A percentile compares a stretch with the other conserved stretches of the same genome.
phyloP scores from a whole-genome alignment of 2,888 invertebrate species.

The Chymomyza amoena region DNA sequence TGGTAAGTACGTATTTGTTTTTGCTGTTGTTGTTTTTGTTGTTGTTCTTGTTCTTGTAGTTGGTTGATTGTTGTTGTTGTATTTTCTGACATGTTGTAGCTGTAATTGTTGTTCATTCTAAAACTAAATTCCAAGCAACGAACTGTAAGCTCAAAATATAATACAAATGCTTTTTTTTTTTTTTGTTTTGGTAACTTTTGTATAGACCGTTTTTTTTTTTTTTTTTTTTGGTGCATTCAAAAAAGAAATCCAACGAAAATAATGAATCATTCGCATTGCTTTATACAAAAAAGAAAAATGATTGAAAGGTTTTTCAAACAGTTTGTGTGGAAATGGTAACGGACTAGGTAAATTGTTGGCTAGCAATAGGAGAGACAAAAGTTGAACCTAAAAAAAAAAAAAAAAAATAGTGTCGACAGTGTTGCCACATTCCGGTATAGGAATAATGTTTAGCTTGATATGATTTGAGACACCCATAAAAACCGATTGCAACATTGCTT shows the following conservation, averaged over 20 bases:
- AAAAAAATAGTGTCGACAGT: conserved; percentile 12
- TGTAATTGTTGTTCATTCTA: conserved; percentile 29
- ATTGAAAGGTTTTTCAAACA: conserved; percentile 2
- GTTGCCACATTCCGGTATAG: neutral
- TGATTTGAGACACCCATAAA: neutral
- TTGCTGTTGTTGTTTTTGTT: conserved; percentile 32
- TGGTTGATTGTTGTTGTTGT: conserved; percentile 31
- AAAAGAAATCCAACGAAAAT: conserved; percentile 20
- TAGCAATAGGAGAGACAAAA: conserved; percentile 29
- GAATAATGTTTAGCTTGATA: conserved; percentile 7
- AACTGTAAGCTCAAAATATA: conserved; percentile 47
- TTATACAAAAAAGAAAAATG: conserved; percentile 39
- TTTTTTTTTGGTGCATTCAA: conserved; percentile 1
- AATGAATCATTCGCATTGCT: conserved; percentile 19
- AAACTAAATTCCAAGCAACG: conserved; percentile 69
- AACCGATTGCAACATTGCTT: too few relatives aligned
- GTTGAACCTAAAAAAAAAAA: conserved; percentile 8
- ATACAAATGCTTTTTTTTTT: conserved; percentile 27
- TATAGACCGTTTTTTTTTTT: conserved; percentile 36
- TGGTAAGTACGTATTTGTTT: conserved; percentile 66
- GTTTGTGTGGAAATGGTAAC: neutral
- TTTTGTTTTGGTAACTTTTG: neutral
- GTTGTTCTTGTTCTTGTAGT: conserved; percentile 50
- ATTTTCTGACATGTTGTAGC: conserved; percentile 42
- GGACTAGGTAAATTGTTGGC: conserved; percentile 16